Evolutionary conservation across 2,113 vertebrate genomes (phyloP).

Genomic region (Mystacornis crossleyi): DNA sequence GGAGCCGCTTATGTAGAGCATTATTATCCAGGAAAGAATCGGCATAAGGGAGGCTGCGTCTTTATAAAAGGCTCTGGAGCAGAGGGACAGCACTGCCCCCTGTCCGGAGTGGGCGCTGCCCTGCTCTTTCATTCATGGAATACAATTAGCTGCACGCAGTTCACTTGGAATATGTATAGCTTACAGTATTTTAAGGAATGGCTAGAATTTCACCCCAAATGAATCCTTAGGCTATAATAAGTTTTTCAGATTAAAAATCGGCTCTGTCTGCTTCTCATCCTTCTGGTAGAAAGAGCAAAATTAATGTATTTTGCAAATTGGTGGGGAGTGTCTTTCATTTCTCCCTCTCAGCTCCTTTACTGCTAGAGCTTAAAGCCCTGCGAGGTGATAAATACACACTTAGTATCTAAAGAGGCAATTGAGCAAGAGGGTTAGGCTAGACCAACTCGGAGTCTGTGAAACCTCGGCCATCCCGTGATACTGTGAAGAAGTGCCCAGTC

Average conservation of each 20-base stretch:
- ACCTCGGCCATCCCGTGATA: neutral
- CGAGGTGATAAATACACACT: neutral
- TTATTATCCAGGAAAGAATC: neutral
- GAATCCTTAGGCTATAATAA: constrained; percentile 14
- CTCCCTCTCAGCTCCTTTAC: neutral
- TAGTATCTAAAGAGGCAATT: neutral
- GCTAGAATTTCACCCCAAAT: neutral
- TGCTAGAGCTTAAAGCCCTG: neutral
- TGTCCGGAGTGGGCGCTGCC: neutral
- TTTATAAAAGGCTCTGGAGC: neutral
- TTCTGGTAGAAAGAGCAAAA: constrained; percentile 3
- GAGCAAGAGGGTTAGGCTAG: neutral
- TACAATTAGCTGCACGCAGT: neutral
- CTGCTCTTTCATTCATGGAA: neutral
- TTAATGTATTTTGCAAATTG: constrained; percentile 5
- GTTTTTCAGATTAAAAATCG: constrained; percentile 25
- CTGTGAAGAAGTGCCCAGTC: neutral
- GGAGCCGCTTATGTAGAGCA: neutral
- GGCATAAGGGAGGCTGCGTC: neutral
- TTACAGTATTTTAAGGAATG: neutral
- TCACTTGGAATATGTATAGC: neutral
- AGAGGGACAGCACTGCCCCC: neutral
- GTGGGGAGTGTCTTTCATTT: neutral
- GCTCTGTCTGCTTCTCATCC: constrained; percentile 11
- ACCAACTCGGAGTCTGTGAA: neutral